Evolutionary conservation across 2,888 invertebrate genomes (phyloP).

Genomic region (Bembecia ichneumoniformis): DNA sequence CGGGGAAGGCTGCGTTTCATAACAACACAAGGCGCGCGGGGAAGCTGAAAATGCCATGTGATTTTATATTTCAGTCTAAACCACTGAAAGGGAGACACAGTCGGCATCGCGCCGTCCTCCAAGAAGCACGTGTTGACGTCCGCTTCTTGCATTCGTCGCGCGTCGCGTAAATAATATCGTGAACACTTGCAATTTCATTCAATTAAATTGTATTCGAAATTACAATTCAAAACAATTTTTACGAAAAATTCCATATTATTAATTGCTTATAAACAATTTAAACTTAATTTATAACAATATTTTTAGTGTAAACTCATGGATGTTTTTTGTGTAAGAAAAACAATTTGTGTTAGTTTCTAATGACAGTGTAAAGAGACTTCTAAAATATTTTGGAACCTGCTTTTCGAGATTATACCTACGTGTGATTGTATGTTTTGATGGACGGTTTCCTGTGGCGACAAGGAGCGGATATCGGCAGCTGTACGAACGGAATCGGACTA

Average conservation of each 20-base stretch:
- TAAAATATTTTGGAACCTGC: no score
- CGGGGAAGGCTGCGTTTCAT: constrained; percentile 39
- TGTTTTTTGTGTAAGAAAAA: no score
- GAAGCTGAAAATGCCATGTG: constrained; percentile 40
- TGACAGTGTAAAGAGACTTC: no score
- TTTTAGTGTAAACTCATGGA: no score
- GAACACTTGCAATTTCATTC: background rate
- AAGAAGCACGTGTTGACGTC: constrained; percentile 19
- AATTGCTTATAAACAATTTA: no score
- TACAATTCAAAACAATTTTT: background rate
- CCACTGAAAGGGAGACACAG: constrained; percentile 29
- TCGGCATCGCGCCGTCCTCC: constrained; percentile 38
- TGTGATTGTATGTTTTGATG: constrained; percentile 32
- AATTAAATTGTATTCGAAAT: background rate
- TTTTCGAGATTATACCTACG: no score
- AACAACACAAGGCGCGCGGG: constrained; percentile 26
- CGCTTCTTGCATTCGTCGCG: constrained; percentile 12
- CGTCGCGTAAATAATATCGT: constrained; percentile 62
- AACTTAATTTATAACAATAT: no score
- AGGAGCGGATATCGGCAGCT: constrained; percentile 36
- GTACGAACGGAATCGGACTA: constrained; percentile 15
- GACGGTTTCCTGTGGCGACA: constrained; percentile 39
- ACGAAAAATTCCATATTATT: no score
- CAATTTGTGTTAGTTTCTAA: no score
- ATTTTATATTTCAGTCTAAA: constrained; percentile 42